Conservation (phyloP, 2,888 invertebrate species). For the Drosophila diplacantha region DNA sequence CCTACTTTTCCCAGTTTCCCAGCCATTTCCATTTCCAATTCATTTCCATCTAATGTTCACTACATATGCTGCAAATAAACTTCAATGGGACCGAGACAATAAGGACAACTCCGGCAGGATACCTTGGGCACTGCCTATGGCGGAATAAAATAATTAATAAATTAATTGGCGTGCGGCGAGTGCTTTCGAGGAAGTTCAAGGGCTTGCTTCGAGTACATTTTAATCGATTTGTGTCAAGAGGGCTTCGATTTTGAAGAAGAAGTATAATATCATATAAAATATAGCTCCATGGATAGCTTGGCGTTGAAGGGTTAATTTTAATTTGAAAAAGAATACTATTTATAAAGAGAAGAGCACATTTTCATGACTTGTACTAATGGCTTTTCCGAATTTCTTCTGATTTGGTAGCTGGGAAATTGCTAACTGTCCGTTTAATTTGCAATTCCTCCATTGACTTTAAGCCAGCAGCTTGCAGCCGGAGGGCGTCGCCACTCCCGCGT, state of each 20-base stretch:
- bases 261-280: too few relatives aligned
- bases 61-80: conserved; percentile 73
- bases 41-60: conserved; percentile 49
- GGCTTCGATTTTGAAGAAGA: neutral
- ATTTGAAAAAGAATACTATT: too few relatives aligned
- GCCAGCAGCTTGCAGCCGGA: neutral
- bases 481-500: neutral
- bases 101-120: conserved; percentile 29
- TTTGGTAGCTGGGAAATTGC: neutral
- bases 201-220: neutral
- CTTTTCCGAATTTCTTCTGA: neutral
- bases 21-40: conserved; percentile 49
- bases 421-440: neutral
- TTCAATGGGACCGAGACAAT: conserved; percentile 54
- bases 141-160: conserved; percentile 5
- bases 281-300: too few relatives aligned
- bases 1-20: conserved; percentile 23
- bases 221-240: neutral
- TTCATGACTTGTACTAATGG: neutral
- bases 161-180: neutral
- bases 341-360: too few relatives aligned
- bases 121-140: conserved; percentile 1
- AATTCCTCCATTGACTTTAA: conserved; percentile 3
- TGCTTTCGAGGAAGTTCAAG: neutral
- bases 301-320: too few relatives aligned